Evolutionary conservation across 1,140 invertebrate species (phyloP), one percentile per base, ranked within the genome.

Genomic region (Drosophila parabipectinata): DNA sequence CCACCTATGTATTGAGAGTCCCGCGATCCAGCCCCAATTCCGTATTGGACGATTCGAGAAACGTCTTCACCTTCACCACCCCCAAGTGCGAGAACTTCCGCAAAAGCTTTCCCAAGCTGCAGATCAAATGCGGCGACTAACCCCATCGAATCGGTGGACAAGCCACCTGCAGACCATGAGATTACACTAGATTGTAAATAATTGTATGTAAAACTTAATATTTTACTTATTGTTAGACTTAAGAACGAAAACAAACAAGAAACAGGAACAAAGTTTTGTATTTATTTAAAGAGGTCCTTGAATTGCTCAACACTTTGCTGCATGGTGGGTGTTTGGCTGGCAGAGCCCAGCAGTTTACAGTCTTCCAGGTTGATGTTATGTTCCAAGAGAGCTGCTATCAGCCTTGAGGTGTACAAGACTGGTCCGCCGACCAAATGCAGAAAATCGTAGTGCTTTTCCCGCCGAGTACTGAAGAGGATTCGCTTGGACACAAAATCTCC

Each of bases 401-500:
- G 58, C 73, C 92, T 93, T 2, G 94, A 93, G 4, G 94, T 92
- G 51, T 94, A 94, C 1, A 95, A 51, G 12, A 95, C 77, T n/a
- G 93, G 94, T 2, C 95, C 95, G 2, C 93, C 92, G 64, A 95
- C 91, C 12, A 94, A 69, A 53, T 93, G 92, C 9, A 94, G 89
- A 87, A 93, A 95, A 2, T 92, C 77, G 28, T 82, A 80, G n/a
- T 92, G 83, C 14, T 92, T 93, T 5, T 80, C 75, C 12, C 92
- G 92, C 26, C 91, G 89, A 59, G 93, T 93, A 61, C 90, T 93
- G 52, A 94, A 94, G 9, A 95, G 80, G 14, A 96, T 92, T 26
- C 95, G 92, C 87, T 95, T 95, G 72, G 94, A 95, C 9, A 95
- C 92, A 85, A 93, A 96, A 69, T 94, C 92, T 4, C 92, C 93